Base-by-base conservation (phyloP, 2,797 vertebrate genomes). In the Chaenodraco wilsoni region DNA sequence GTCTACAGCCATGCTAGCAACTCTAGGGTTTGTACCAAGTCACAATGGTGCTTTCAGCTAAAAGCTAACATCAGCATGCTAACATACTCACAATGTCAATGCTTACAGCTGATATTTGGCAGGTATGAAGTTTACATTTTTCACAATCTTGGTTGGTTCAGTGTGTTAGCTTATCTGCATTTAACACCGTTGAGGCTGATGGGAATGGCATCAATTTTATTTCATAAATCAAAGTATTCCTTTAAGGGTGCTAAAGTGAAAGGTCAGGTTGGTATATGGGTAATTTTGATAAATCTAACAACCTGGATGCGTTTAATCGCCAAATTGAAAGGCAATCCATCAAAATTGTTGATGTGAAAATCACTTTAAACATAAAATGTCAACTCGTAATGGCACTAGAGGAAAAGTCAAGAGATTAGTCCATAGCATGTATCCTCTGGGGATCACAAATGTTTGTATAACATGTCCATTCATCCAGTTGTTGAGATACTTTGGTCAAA, bases 401-500 rank as follows among this genome's bases (percentile, higher is more conserved):
- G 31, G n/a, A 46, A 70, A 23, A 23, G 7, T 23, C 31, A 21
- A 3, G 17, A 13, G 23, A 37, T 37, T 17, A 37, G 12, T 61
- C 3, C 16, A 23, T 10, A 16, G 23, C 4, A 43, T 44, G 37
- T 27, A 46, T 62, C 3, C 14, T 54, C 5, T 17, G 7, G 31
- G 46, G 19, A 50, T 23, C n/a, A 13, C 16, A 16, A 69, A 50
- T 16, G 23, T 10, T 2, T 23, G 40, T n/a, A 6, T 12, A 6
- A 48, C 15, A 67, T 44, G 33, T 23, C 14, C 27, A 43, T 40
- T 48, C 52, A 43, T 71, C 46, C 46, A 52, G 10, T 56, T 1
- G 3, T 50, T 59, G 56, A 45, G 21, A 60, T 60, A 16, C 55
- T 51, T 68, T 16, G n/a, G 14, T 57, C 46, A 9, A 44, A 49